Evolutionary conservation across 2,888 invertebrate genomes (phyloP), one percentile per base, ranked within the genome.

Genomic region (Dexiosoma caninum): DNA sequence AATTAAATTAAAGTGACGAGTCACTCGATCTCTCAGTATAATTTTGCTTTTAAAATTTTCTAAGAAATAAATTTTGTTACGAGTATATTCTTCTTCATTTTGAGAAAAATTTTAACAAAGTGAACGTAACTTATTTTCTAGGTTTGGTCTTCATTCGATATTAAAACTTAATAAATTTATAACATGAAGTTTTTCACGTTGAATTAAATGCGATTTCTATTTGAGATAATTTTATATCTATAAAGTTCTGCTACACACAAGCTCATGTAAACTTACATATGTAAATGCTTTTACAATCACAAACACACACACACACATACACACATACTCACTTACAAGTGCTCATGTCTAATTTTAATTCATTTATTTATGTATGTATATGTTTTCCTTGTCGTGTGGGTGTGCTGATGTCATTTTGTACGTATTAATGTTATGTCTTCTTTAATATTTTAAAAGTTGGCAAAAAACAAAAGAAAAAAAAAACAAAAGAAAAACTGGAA

Each of bases 341-440:
- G 6, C 4, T 27, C 40, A n/a, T 40, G 9, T 19, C 12, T 21
- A 35, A 55, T 21, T 35, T 12, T 27, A 27, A 27, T 27, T 27
- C 6, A 27, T 27, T 27, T 51, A 51, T 51, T 16, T 9, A 30
- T 9, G 51, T 14, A 37, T 10, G 8, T 12, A 12, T 37, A 10
- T 19, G 10, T 8, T 55, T 42, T 16, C 16, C 1, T 3, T 12
- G 2, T 12, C 23, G 32, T 69, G 35, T 44, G 69, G 69, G 55
- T 69, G 69, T 44, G 44, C n/a, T 64, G 49, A 70, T 37, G 69
- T 69, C 51, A 71, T 53, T 46, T n/a, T 27, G 7, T 55, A 35
- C 35, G 23, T 62, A 60, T 60, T 49, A 42, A 32, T 72, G 40
- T 44, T 55, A 35, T 37, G 53, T 42, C 32, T 37, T 66, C 14